Evolutionary conservation across 2,888 invertebrate genomes (phyloP).

Genomic region (Pristionchus mayeri): DNA sequence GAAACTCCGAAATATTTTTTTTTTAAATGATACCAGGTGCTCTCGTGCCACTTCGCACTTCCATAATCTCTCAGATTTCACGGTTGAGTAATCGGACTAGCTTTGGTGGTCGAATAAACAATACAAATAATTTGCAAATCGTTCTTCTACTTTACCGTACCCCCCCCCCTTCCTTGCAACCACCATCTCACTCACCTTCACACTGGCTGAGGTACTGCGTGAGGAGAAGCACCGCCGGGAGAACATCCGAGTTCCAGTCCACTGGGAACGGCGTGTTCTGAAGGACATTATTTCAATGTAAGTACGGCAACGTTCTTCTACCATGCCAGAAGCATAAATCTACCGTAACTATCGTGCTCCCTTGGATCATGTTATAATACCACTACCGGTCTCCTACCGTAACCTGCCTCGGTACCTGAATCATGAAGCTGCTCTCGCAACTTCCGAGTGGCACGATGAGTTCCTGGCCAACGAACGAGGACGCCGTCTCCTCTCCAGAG

Average conservation of each 20-base stretch:
- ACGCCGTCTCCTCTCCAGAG: conserved; percentile 1
- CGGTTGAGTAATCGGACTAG: not conserved
- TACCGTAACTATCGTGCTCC: conserved; percentile 7
- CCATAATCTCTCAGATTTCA: not conserved
- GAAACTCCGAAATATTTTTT: not conserved
- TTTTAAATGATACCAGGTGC: not conserved
- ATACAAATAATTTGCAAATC: too few relatives aligned
- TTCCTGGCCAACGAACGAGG: conserved; percentile 29
- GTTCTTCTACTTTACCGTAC: not conserved
- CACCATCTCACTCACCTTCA: conserved; percentile 80
- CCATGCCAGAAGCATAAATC: too few relatives aligned
- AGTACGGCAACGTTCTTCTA: too few relatives aligned
- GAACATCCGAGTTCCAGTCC: conserved; percentile 82
- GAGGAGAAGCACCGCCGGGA: conserved; percentile 86
- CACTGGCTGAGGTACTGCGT: conserved; percentile 89
- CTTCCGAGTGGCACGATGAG: conserved; percentile 47
- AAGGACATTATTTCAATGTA: too few relatives aligned
- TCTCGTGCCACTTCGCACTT: not conserved
- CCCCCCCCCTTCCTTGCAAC: not conserved
- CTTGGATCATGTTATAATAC: not conserved
- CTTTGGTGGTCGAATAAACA: not conserved
- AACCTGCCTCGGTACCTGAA: conserved; percentile 36
- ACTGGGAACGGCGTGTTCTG: conserved; percentile 84
- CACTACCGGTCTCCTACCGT: not conserved
- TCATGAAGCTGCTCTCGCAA: conserved; percentile 48